Conservation (phyloP, 1,140 invertebrate genomes). For the Drosophila simulans region DNA sequence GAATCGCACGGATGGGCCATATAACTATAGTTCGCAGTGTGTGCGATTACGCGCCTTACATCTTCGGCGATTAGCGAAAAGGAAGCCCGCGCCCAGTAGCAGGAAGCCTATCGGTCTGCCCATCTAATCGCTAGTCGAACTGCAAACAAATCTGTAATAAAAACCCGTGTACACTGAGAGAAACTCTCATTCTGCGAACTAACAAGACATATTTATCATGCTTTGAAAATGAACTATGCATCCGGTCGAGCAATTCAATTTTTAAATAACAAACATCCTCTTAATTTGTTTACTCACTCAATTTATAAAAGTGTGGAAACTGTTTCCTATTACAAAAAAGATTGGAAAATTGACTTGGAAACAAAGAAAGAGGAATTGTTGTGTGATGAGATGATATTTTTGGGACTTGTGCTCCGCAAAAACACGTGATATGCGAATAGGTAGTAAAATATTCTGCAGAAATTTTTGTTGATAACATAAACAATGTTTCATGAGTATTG, state of each 20-base stretch:
- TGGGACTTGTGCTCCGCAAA: no score
- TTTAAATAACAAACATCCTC: neutral
- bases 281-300: constrained; percentile 1
- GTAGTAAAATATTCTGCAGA: no score
- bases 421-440: no score
- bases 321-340: neutral
- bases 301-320: neutral
- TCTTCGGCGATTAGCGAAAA: constrained; percentile 29
- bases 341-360: no score
- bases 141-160: constrained; percentile 67
- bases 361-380: no score
- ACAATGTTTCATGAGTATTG: no score
- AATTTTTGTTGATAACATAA: no score
- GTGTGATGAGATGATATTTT: no score
- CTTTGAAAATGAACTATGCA: constrained; percentile 1
- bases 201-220: neutral
- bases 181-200: neutral
- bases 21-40: constrained; percentile 21
- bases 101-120: constrained; percentile 38
- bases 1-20: constrained; percentile 8
- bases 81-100: constrained; percentile 23
- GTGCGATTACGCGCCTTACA: constrained; percentile 41
- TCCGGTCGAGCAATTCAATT: neutral
- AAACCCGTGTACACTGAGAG: constrained; percentile 25
- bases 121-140: constrained; percentile 58